A percentile compares a stretch with the other conserved stretches of the same genome.
Conservation (phyloP, 1,140 invertebrate species). For the Tigriopus japonicus region DNA sequence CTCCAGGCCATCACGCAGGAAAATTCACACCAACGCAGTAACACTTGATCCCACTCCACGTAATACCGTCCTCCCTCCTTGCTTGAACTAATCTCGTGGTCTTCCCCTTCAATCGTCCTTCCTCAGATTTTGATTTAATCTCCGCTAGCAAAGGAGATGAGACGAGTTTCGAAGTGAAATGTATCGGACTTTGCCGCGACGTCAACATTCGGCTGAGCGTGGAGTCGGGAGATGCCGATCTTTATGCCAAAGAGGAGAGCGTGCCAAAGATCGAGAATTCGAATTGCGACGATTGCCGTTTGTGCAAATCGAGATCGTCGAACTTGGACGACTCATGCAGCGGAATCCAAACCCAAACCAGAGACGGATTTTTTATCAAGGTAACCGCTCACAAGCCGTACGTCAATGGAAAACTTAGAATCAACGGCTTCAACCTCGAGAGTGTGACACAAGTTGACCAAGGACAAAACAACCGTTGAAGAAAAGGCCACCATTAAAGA, state of each 20-base stretch:
- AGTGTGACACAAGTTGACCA: constrained; percentile 2
- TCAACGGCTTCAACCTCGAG: neutral
- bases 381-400: constrained; percentile 1
- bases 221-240: constrained; percentile 3
- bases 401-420: neutral
- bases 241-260: constrained; percentile 9
- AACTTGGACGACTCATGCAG: neutral
- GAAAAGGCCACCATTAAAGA: too few relatives aligned
- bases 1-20: too few relatives aligned
- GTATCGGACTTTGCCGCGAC: neutral
- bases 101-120: too few relatives aligned
- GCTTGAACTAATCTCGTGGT: too few relatives aligned
- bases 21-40: too few relatives aligned
- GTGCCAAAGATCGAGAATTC: neutral
- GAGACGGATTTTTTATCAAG: neutral
- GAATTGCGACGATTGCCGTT: constrained; percentile 5
- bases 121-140: too few relatives aligned
- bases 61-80: too few relatives aligned
- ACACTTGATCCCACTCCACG: too few relatives aligned
- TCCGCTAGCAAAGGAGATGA: neutral
- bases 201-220: neutral
- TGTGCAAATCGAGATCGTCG: constrained; percentile 10
- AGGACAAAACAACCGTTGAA: too few relatives aligned
- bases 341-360: neutral
- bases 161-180: neutral